Evolutionary conservation across 2,113 vertebrate species (phyloP), one percentile per base, ranked within the genome.

Genomic region (Otis tarda): DNA sequence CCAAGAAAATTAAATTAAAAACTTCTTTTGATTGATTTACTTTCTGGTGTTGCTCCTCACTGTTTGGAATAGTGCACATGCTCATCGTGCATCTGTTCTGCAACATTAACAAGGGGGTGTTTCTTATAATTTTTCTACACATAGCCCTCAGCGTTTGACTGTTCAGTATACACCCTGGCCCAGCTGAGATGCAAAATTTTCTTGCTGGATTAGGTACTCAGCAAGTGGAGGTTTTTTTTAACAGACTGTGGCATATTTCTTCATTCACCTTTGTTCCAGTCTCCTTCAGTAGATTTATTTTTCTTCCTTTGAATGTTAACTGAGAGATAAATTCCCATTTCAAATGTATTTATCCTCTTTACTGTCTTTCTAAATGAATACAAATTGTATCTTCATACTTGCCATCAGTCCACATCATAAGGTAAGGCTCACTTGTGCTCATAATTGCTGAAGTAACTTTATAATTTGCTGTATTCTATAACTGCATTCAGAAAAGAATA

Each of bases 241-340:
- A 52, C 37, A n/a, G n/a, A 22, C 14, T 83, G 21, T 1, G 4
- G 33, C 10, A 47, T 20, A 41, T 6, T 65, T 14, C 16, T 77
- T 94, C 52, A 50, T 93, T 84, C 17, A 49, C 45, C 77, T 95
- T 45, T 37, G 15, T 83, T 96, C 30, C 33, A 41, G 6, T 68
- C 10, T 43, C 11, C 41, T 80, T 85, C 16, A 57, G 33, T 43
- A 82, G 18, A 87, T 56, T 79, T 52, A 20, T 84, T 87, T 84
- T 53, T 84, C 61, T 87, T 64, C 20, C 24, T 91, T 92, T 77
- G 31, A 49, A 74, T 75, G 13, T 39, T 85, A 56, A 75, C n/a
- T 27, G 75, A 89, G 60, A 86, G 25, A 92, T 50, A 94, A 64
- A 87, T 84, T 96, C 19, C 79, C 21, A 74, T 93, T 78, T 93